Base-by-base conservation (phyloP, 2,797 vertebrate species). In the Florisuga fusca region DNA sequence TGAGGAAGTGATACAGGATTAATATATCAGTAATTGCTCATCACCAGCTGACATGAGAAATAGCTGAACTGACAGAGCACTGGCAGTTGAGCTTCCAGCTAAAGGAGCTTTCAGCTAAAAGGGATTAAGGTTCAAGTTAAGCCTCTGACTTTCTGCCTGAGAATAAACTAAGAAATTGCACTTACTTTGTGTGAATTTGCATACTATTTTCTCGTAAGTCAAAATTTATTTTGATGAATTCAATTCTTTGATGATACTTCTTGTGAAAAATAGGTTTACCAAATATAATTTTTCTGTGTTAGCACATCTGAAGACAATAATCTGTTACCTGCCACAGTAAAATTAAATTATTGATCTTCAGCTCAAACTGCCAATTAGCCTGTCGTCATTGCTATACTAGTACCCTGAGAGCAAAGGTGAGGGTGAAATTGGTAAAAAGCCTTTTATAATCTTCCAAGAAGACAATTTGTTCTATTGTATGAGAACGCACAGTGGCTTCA, bases 11-110 rank as follows among this genome's bases (percentile, higher is more conserved):
- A 90, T 82, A 82, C 55, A 33, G 61, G 89, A 97, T 97, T 97
- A 94, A 95, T 87, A 51, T 96, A 87, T 94, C 94, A 89, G 84
- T 96, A 97, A 96, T 96, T 97, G 92, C 71, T 97, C 86, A 81
- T 89, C 89, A 87, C 61, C 50, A 89, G 57, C 57, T 93, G 86
- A 91, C 86, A 85, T 86, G 89, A 96, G 84, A 96, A 97, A 94
- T 41, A 91, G 53, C 58, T 94, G 74, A 82, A 91, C 38, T 95
- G 96, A 95, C 53, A 80, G 71, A 69, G 14, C 7, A 8, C 51
- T 95, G 76, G 84, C 87, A 94, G 90, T 94, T 69, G 88, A 95
- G 50, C 71, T 95, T 95, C 72, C 64, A 92, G 84, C 76, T 95
- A 94, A 93, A 95, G 84, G 55, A 87, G 71, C 50, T 96, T 97